phyloP scores from a whole-genome alignment of 1,140 invertebrate species.

The Camponotus floridanus region DNA sequence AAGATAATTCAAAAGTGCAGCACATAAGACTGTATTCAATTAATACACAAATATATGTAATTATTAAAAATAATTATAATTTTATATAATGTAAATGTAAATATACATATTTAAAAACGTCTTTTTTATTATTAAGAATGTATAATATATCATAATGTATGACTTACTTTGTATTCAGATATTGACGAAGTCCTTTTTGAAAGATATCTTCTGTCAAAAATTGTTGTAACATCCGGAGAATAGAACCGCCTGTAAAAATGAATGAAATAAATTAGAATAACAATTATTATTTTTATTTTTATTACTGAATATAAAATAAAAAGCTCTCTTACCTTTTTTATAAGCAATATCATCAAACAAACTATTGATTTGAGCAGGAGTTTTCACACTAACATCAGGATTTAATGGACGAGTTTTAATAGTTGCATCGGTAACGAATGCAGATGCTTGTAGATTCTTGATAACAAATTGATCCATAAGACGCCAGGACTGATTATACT shows the following conservation, averaged over 20 bases:
- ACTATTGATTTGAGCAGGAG: constrained; percentile 90
- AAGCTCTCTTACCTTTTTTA: constrained; percentile 86
- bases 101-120: neutral
- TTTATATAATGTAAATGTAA: constrained; percentile 9
- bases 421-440: constrained; percentile 89
- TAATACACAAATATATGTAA: neutral
- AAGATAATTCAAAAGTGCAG: neutral
- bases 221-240: constrained; percentile 87
- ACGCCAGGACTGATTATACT: constrained; percentile 89
- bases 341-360: constrained; percentile 95
- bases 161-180: constrained; percentile 84
- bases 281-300: neutral
- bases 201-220: constrained; percentile 85
- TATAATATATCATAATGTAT: constrained; percentile 12
- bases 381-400: constrained; percentile 87
- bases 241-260: constrained; percentile 85
- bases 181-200: constrained; percentile 81
- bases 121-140: neutral
- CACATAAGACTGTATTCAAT: neutral
- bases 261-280: constrained; percentile 19
- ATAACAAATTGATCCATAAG: constrained; percentile 93
- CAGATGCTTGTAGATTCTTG: constrained; percentile 88
- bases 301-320: neutral
- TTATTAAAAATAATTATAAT: neutral
- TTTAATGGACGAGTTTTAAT: constrained; percentile 91